Evolutionary conservation across 2,113 vertebrate species (phyloP).

Genomic region (Platycercus adscitus): DNA sequence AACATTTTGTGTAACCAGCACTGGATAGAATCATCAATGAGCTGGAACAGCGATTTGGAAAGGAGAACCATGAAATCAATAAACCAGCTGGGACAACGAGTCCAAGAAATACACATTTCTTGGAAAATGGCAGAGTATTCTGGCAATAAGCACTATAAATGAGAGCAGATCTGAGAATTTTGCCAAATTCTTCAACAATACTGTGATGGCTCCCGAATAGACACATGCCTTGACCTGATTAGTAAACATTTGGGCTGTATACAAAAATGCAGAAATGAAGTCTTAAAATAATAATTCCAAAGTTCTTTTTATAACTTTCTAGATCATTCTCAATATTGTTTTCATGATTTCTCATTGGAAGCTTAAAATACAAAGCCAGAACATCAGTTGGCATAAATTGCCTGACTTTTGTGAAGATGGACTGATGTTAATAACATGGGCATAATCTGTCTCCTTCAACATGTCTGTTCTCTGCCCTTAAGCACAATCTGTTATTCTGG

Average conservation of each 20-base stretch:
- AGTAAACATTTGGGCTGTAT: conserved; percentile 36
- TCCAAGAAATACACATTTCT: conserved; percentile 68
- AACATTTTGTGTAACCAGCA: conserved; percentile 9
- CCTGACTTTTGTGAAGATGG: neutral
- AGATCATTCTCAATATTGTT: neutral
- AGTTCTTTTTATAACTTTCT: neutral
- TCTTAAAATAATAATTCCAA: conserved; percentile 21
- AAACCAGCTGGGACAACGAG: conserved; percentile 36
- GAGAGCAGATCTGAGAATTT: conserved; percentile 22
- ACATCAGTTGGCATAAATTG: conserved; percentile 1
- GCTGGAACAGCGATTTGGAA: conserved; percentile 68
- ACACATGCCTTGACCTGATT: conserved; percentile 27
- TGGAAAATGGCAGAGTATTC: conserved; percentile 69
- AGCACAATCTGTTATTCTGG: neutral
- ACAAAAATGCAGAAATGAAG: conserved; percentile 7
- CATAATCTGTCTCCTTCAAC: neutral
- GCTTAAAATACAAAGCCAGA: neutral
- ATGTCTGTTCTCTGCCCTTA: neutral
- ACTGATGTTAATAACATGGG: neutral
- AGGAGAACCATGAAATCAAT: conserved; percentile 47
- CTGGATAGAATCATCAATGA: conserved; percentile 50
- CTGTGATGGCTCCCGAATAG: conserved; percentile 17
- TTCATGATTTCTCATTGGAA: conserved; percentile 13
- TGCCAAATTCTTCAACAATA: conserved; percentile 19
- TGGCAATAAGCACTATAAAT: conserved; percentile 46